Evolutionary conservation across 2,797 vertebrate species (phyloP).

Genomic region (Gadopsis marmoratus): DNA sequence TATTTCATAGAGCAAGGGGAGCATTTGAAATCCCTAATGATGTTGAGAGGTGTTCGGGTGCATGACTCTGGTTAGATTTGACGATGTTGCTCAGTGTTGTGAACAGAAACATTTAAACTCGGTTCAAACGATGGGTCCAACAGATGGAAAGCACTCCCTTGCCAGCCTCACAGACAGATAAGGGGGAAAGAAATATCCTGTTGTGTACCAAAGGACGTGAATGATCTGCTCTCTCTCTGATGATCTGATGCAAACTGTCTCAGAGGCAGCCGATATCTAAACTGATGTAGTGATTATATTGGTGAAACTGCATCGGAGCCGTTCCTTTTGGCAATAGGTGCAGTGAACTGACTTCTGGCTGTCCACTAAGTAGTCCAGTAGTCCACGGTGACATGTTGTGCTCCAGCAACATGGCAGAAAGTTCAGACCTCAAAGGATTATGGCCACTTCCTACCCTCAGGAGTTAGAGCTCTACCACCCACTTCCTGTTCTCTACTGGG

Average conservation of each 20-base stretch:
- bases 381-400: slow-evolving; percentile 44
- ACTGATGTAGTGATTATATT: slow-evolving; percentile 27
- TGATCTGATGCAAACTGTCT: slow-evolving; percentile 52
- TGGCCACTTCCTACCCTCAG: slow-evolving; percentile 41
- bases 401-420: slow-evolving; percentile 37
- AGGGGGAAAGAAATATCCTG: slow-evolving; percentile 59
- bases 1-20: slow-evolving; percentile 69
- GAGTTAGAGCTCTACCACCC: slow-evolving; percentile 39
- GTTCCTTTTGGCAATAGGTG: slow-evolving; percentile 35
- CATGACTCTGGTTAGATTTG: slow-evolving; percentile 16
- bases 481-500: slow-evolving; percentile 55
- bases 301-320: neutral
- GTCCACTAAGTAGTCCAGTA: slow-evolving; percentile 44
- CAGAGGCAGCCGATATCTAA: slow-evolving; percentile 27
- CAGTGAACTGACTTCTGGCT: slow-evolving; percentile 22
- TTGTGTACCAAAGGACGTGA: slow-evolving; percentile 38
- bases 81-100: neutral
- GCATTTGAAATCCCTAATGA: slow-evolving; percentile 58
- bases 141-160: slow-evolving; percentile 17
- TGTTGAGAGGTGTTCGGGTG: slow-evolving; percentile 38
- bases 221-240: slow-evolving; percentile 37
- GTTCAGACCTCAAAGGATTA: slow-evolving; percentile 65
- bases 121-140: slow-evolving; percentile 21
- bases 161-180: slow-evolving; percentile 13
- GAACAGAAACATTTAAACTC: slow-evolving; percentile 40